These are phyloP conservation scores for Amphimallon solstitiale DNA, from an alignment of 2,888 invertebrate species.

Conservation along the genomic window DNA sequence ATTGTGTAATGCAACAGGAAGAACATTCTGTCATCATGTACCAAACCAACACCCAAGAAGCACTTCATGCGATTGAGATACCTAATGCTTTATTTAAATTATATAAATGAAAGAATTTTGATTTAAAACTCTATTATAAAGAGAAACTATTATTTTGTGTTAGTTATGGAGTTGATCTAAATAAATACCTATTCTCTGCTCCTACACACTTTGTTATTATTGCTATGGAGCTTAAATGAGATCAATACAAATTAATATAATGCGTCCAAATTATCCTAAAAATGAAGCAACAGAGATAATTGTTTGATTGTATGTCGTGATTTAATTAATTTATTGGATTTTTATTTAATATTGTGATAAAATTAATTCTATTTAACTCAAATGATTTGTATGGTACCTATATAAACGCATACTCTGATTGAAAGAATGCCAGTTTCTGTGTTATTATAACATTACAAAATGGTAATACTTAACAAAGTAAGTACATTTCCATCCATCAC, in stretches of 20 bases:
- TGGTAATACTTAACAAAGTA: no score
- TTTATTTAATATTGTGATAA: conserved; percentile 18
- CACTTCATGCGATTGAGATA: no score
- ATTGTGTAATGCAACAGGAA: no score
- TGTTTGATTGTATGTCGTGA: not conserved
- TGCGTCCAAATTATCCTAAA: not conserved
- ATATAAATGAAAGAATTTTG: no score
- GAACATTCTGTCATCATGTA: no score
- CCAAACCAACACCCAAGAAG: no score
- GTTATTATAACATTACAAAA: no score
- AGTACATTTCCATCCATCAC: no score
- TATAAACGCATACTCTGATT: conserved; percentile 11
- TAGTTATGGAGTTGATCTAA: not conserved
- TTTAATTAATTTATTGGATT: conserved; percentile 15
- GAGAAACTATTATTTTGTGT: no score
- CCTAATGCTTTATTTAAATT: no score
- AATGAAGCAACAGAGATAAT: not conserved
- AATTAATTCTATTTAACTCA: not conserved
- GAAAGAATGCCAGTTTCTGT: not conserved
- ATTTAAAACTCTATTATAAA: no score
- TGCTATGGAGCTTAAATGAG: conserved; percentile 1
- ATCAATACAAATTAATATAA: conserved; percentile 1
- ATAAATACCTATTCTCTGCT: not conserved
- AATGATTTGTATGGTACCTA: not conserved
- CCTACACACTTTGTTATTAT: not conserved